Base-by-base conservation (phyloP, 2,888 invertebrate genomes). In the Eupithecia pulchellata region DNA sequence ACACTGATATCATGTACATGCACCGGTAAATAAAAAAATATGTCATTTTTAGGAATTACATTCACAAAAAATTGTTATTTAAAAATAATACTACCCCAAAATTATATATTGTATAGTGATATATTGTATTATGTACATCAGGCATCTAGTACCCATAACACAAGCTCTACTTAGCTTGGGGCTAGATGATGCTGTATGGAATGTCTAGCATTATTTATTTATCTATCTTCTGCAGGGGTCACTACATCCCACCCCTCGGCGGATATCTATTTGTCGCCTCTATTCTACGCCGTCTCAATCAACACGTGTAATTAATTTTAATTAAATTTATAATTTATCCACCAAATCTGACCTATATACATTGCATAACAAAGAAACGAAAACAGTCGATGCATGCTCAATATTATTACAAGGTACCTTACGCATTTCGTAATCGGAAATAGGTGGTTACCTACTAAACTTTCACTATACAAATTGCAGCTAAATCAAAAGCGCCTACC, bases 391-490 rank as follows among this genome's bases (percentile, higher is more conserved):
- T 64, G 69, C 47, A 61, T 55, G 55, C 29, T 60, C 68, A 67
- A 72, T 68, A 65, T 72, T 73, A 73, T 73, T 73, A 64, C 3
- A 5, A 32, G 32, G 52, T 2, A 73, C 69, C 74, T 77, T 78
- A 78, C 74, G 75, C 73, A 71, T 71, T 77, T 78, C 78, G 78
- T 77, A 78, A 78, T 77, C 73, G 73, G 69, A 75, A 78, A 78
- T 78, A 73, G 73, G 72, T 75, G 73, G 71, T 77, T 77, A 77
- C 78, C 75, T 78, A 75, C 75, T 68, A 76, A 83, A 91, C 92
- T 92, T 92, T 92, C 92, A 89, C 91, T 73, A 70, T 64, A 61
- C 83, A 85, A 87, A 87, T 89, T 89, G 85, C 86, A 83, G 81
- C 82, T 82, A 82, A 82, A 83, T 80, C 80, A 84, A 81, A 77